Conservation (phyloP, 2,113 vertebrate genomes). For the Macquaria australasica region DNA sequence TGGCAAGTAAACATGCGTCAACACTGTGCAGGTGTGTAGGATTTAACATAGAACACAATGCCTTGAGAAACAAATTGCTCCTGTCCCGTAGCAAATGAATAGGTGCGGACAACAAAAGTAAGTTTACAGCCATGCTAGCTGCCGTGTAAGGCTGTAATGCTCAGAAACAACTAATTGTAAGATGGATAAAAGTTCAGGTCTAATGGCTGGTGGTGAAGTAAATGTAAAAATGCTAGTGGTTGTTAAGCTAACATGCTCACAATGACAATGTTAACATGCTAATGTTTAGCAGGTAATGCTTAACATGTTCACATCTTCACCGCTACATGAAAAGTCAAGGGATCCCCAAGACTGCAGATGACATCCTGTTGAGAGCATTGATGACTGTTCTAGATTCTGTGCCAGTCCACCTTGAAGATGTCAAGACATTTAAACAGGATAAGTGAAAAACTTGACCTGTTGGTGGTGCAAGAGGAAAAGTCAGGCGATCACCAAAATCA, state of each 20-base stretch:
- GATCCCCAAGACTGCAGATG: background rate
- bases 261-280: background rate
- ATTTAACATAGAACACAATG: too few species aligned
- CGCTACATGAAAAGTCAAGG: background rate
- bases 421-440: background rate
- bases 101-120: too few species aligned
- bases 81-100: too few species aligned
- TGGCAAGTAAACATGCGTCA: too few species aligned
- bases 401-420: background rate
- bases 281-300: background rate
- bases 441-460: background rate
- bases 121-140: too few species aligned
- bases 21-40: too few species aligned
- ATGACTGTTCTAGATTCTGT: background rate
- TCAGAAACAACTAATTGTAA: too few species aligned
- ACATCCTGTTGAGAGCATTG: too few species aligned
- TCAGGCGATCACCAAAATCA: background rate
- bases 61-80: too few species aligned
- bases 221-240: background rate
- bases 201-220: background rate
- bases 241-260: background rate
- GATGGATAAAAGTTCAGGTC: background rate
- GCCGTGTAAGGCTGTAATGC: too few species aligned
- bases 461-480: background rate
- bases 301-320: background rate